These are phyloP conservation scores for Numenius phaeopus DNA, from an alignment of 2,797 vertebrate species.

Conservation along the genomic window DNA sequence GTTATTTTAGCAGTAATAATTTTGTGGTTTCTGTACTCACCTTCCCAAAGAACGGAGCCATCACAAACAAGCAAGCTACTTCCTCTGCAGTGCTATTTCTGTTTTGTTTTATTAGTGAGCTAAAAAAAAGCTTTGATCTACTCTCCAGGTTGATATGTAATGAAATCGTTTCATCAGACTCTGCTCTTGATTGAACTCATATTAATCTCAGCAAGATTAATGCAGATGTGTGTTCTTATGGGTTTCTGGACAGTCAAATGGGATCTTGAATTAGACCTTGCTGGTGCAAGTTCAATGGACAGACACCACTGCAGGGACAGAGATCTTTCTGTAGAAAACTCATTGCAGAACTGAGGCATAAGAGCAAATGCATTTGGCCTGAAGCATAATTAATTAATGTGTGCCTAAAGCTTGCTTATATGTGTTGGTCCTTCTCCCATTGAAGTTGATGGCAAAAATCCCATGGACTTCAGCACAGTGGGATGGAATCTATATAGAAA, in stretches of 20 bases:
- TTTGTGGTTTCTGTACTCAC: conserved; percentile 12
- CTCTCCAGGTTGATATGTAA: background rate
- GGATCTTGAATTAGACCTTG: background rate
- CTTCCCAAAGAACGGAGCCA: conserved; percentile 20
- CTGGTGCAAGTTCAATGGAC: background rate
- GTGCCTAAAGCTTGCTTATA: background rate
- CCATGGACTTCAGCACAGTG: conserved; percentile 12
- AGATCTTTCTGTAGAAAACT: background rate
- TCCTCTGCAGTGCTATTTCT: conserved; percentile 16
- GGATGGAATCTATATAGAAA: conserved; percentile 13
- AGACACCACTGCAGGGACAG: background rate
- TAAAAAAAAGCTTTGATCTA: background rate
- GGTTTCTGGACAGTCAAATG: background rate
- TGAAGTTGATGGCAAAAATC: conserved; percentile 18
- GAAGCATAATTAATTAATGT: background rate
- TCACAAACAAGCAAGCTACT: conserved; percentile 13
- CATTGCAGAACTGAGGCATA: background rate
- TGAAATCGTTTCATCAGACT: conserved; percentile 13
- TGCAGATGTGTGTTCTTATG: background rate
- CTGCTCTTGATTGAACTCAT: background rate
- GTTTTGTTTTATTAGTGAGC: conserved; percentile 14
- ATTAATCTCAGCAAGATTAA: background rate
- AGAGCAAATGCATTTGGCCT: background rate
- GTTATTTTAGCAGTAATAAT: conserved; percentile 11
- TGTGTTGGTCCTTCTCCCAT: background rate